phyloP scores from a whole-genome alignment of 2,797 vertebrate genomes.

The Streptopelia turtur region DNA sequence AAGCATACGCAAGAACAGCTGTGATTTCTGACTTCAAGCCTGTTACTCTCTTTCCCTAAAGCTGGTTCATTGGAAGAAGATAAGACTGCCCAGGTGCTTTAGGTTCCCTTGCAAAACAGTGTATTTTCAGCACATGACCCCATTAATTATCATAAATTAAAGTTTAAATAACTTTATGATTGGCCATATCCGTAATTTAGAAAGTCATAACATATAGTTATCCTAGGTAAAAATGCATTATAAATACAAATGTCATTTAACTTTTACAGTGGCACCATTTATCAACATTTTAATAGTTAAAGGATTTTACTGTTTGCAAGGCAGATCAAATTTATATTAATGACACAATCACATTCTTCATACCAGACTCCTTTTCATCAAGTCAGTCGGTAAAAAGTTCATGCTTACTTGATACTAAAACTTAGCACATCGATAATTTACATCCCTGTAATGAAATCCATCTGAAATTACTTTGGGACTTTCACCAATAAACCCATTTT shows the following conservation, averaged over 20 bases:
- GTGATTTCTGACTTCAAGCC: conserved; percentile 46
- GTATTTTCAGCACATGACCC: background rate
- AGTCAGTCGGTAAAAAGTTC: background rate
- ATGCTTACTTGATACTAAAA: background rate
- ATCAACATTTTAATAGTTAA: background rate
- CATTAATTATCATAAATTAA: background rate
- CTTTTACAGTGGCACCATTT: background rate
- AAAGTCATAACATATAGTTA: background rate
- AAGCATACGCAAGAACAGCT: conserved; percentile 19
- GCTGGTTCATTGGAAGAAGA: background rate
- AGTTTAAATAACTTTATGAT: background rate
- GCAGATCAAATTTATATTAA: background rate
- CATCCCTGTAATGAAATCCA: background rate
- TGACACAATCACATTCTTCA: background rate
- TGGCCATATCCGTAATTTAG: background rate
- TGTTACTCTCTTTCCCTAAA: conserved; percentile 13
- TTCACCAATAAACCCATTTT: conserved; percentile 2
- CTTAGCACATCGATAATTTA: background rate
- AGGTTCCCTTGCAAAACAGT: background rate
- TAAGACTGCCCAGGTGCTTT: background rate
- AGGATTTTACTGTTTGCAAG: background rate
- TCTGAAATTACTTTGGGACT: conserved; percentile 4
- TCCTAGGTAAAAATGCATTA: background rate
- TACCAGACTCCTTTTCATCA: background rate
- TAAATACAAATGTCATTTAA: background rate